A percentile compares a stretch with the other conserved stretches of the same genome.
These are phyloP conservation scores for Zygogramma bicolorata DNA, from an alignment of 2,888 invertebrate genomes.

Conservation along the genomic window DNA sequence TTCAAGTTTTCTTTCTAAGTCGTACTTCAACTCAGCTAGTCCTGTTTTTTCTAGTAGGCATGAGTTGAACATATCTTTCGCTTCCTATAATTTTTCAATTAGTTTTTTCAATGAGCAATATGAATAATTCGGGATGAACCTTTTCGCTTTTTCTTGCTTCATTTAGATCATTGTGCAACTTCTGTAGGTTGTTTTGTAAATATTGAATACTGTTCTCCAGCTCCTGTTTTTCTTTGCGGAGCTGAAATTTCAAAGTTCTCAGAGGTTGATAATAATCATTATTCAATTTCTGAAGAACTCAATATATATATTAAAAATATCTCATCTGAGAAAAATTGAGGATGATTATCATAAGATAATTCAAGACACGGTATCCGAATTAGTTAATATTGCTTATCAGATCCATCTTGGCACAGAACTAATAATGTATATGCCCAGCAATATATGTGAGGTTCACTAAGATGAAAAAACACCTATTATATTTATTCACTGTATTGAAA, in stretches of 20 bases:
- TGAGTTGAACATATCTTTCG: conserved; percentile 29
- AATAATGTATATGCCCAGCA: no score
- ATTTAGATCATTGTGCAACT: conserved; percentile 57
- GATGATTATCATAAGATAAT: no score
- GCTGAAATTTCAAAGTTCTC: conserved; percentile 34
- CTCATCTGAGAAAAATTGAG: no score
- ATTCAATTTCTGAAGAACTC: no score
- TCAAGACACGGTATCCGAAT: no score
- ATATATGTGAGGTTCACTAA: no score
- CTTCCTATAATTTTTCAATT: conserved; percentile 24
- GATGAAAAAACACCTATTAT: no score
- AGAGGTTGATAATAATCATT: no score
- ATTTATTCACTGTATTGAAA: no score
- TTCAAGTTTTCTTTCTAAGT: conserved; percentile 35
- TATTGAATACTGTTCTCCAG: conserved; percentile 52
- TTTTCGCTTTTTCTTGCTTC: conserved; percentile 52
- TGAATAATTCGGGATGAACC: conserved; percentile 33
- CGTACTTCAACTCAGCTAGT: conserved; percentile 32
- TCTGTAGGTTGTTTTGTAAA: conserved; percentile 59
- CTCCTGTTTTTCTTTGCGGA: conserved; percentile 53
- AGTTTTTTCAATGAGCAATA: background rate
- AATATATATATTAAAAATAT: no score
- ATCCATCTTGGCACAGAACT: no score
- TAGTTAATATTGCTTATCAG: no score
- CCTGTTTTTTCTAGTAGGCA: conserved; percentile 32